Conservation (phyloP, 2,113 vertebrate species). For the Alligator mississippiensis region DNA sequence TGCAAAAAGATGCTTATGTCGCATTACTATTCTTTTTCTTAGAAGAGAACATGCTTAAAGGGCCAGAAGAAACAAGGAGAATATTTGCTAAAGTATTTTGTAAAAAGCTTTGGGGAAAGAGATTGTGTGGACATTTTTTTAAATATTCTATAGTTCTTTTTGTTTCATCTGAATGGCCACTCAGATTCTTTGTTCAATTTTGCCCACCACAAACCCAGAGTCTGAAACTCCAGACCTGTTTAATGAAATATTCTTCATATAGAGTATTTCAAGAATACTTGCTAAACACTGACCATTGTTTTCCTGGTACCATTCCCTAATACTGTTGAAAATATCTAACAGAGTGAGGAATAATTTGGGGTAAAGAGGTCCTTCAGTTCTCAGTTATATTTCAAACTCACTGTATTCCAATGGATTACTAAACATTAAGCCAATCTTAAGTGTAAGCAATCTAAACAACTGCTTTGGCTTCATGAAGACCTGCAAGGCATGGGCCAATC, state of each 20-base stretch:
- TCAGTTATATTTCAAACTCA: background rate
- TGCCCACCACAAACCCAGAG: background rate
- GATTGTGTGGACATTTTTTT: background rate
- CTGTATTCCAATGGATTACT: background rate
- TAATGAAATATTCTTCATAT: background rate
- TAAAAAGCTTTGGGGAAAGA: background rate
- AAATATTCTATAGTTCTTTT: background rate
- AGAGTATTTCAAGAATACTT: background rate
- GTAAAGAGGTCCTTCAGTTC: background rate
- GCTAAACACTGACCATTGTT: background rate
- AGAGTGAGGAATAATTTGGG: background rate
- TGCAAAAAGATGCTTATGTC: background rate
- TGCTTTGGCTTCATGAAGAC: background rate
- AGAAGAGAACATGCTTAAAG: fast-evolving
- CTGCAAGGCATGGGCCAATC: background rate
- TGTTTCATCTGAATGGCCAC: background rate
- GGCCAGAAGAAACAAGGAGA: background rate
- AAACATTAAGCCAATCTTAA: background rate
- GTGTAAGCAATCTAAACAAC: background rate
- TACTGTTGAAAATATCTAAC: background rate
- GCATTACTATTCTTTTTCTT: background rate
- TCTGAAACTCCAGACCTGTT: background rate
- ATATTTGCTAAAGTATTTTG: background rate
- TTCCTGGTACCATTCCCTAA: background rate
- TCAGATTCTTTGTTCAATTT: background rate